Evolutionary conservation across 53 echinoderm and acorn worm species (phyloP).

Genomic region (Apostichopus leukothele): DNA sequence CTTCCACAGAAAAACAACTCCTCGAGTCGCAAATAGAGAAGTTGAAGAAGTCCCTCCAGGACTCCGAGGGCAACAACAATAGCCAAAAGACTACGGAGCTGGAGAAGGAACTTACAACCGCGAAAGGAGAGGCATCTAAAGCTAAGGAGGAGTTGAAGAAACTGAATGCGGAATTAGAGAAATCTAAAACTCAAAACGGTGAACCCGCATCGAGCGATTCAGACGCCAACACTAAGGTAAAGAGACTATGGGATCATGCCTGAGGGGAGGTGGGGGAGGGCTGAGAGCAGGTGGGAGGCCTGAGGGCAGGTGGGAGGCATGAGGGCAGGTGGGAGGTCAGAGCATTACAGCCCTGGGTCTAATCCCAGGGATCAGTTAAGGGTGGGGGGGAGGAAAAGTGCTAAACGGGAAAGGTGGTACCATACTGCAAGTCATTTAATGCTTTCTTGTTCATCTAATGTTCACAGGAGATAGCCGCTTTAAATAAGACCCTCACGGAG

Average conservation of each 20-base stretch:
- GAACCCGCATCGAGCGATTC: background rate
- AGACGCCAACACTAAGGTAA: background rate
- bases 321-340: no score
- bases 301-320: background rate
- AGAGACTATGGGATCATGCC: background rate
- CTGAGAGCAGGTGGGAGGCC: no score
- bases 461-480: conserved; percentile 60
- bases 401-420: background rate
- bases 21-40: conserved; percentile 20
- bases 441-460: background rate
- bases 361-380: background rate
- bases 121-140: background rate
- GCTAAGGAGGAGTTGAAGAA: conserved; percentile 22
- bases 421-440: background rate
- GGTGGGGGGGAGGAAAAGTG: no score
- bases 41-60: conserved; percentile 11
- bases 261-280: background rate
- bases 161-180: conserved; percentile 45
- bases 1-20: conserved; percentile 13
- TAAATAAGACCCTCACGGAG: conserved; percentile 69
- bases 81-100: background rate
- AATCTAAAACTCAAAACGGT: conserved; percentile 26
- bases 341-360: no score
- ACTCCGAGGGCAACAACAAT: conserved; percentile 27
- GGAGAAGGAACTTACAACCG: background rate